Evolutionary conservation across 1,140 invertebrate species (phyloP).

Genomic region (Megalopta genalis): DNA sequence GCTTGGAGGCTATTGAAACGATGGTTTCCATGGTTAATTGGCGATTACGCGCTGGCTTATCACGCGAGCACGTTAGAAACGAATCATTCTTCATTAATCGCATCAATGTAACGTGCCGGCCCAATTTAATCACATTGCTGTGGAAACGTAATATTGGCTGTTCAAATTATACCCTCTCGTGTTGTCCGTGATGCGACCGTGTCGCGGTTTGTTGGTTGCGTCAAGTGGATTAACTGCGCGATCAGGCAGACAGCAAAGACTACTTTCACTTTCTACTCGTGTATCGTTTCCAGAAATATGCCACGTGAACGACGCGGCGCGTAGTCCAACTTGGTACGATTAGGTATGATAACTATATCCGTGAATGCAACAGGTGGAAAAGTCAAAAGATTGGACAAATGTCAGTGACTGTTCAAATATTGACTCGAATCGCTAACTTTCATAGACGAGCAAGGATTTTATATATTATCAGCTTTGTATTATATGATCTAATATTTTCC

Average conservation of each 20-base stretch:
- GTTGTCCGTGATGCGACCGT: not conserved
- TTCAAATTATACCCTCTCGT: conserved; percentile 21
- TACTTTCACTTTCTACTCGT: not conserved
- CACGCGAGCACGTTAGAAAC: not conserved
- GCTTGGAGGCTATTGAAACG: too few relatives aligned
- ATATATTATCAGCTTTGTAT: too few relatives aligned
- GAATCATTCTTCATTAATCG: conserved; percentile 30
- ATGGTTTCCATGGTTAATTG: too few relatives aligned
- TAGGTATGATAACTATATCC: too few relatives aligned
- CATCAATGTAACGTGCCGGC: not conserved
- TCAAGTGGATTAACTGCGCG: not conserved
- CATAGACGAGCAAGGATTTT: too few relatives aligned
- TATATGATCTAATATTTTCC: too few relatives aligned
- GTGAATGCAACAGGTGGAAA: too few relatives aligned
- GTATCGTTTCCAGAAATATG: not conserved
- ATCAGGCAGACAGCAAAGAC: not conserved
- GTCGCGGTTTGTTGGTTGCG: not conserved
- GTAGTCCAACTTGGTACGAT: too few relatives aligned
- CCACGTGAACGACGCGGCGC: not conserved
- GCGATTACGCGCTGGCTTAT: not conserved
- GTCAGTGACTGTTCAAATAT: too few relatives aligned
- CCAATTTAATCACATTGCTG: conserved; percentile 21
- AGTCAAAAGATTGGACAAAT: too few relatives aligned
- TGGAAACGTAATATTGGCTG: not conserved
- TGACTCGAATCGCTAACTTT: too few relatives aligned